phyloP scores from a whole-genome alignment of 2,888 invertebrate species.

The Andricus quercusramuli region DNA sequence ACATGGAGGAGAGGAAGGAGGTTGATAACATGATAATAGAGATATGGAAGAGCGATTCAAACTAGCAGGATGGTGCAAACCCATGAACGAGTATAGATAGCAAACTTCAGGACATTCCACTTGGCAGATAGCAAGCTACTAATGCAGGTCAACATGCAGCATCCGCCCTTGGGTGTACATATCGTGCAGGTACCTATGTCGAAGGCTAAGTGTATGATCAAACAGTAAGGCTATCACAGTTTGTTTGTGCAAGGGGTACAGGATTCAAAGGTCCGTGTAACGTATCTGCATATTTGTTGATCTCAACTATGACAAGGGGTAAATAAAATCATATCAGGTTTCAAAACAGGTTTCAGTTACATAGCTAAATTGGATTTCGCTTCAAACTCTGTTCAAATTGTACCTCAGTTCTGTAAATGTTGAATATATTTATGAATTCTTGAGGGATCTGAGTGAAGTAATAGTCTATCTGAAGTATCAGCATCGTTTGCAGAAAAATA shows the following conservation, averaged over 20 bases:
- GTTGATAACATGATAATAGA: neutral
- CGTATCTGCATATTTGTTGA: slow-evolving; percentile 32
- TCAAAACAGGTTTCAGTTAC: neutral
- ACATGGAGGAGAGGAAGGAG: neutral
- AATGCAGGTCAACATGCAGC: slow-evolving; percentile 33
- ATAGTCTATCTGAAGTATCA: no score
- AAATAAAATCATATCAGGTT: slow-evolving; percentile 7
- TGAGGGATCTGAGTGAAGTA: no score
- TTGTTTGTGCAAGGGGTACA: slow-evolving; percentile 18
- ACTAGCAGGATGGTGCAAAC: neutral
- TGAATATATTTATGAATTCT: neutral
- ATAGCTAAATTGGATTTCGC: neutral
- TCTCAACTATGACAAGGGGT: neutral
- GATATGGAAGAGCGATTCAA: slow-evolving; percentile 21
- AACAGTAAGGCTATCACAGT: slow-evolving; percentile 38
- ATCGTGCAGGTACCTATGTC: slow-evolving; percentile 20
- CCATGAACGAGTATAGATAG: neutral
- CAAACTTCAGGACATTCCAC: slow-evolving; percentile 27
- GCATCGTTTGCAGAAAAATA: no score
- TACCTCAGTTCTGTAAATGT: neutral
- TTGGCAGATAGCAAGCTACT: slow-evolving; percentile 22
- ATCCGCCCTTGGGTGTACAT: slow-evolving; percentile 25
- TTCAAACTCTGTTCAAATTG: neutral
- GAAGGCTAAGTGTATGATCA: slow-evolving; percentile 36
- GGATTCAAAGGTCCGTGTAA: slow-evolving; percentile 21